Conservation (phyloP, 2,797 vertebrate genomes). For the Paguma larvata region DNA sequence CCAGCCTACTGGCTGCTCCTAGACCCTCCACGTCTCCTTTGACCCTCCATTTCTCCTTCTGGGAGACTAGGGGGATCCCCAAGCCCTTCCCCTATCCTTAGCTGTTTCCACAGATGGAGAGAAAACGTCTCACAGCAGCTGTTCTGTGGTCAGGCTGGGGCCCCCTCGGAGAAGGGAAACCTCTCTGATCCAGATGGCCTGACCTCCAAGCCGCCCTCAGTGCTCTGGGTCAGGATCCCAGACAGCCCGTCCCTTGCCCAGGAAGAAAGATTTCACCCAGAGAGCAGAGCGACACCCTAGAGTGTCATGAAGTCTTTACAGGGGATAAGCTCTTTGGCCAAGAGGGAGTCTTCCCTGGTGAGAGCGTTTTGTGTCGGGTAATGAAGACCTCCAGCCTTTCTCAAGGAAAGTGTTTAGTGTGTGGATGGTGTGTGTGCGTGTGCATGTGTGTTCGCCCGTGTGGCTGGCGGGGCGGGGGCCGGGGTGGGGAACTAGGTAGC, state of each 20-base stretch:
- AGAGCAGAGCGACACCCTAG: not conserved
- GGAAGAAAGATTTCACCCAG: not conserved
- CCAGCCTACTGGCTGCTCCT: accelerated
- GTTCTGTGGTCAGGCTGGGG: not conserved
- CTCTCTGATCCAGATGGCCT: not conserved
- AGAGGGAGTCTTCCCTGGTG: not conserved
- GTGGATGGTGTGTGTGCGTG: accelerated
- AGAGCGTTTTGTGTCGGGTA: not conserved
- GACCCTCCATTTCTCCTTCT: slow-evolving; percentile 8
- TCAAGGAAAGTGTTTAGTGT: not conserved
- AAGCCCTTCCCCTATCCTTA: not conserved
- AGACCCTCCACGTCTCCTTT: slow-evolving; percentile 23
- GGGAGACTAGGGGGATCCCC: not conserved
- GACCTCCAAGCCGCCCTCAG: not conserved
- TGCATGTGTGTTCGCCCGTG: too few species aligned
- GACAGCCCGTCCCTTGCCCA: not conserved
- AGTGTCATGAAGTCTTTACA: not conserved
- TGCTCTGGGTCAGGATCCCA: not conserved
- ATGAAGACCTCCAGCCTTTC: not conserved
- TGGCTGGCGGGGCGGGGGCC: accelerated
- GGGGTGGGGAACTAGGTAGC: too few species aligned
- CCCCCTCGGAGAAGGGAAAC: not conserved
- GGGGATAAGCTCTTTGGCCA: not conserved
- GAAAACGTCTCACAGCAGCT: not conserved
- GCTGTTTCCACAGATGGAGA: not conserved